Conservation (phyloP, 37 sponge, comb jelly and placozoan species). For the Ianthella basta region DNA sequence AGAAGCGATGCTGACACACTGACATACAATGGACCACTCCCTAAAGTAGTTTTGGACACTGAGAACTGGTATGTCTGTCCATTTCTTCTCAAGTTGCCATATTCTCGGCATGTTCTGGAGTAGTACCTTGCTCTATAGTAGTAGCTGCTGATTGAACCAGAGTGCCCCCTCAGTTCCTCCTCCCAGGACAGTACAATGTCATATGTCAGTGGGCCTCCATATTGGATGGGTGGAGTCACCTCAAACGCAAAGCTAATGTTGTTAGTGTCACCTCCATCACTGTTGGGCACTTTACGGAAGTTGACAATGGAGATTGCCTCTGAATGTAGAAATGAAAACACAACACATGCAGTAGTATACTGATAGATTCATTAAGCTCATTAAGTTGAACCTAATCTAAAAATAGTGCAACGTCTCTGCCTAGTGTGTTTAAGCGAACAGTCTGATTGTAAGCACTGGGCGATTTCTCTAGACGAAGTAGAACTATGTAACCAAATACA, state of each 20-base stretch:
- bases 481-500: too few relatives aligned
- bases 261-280: not conserved
- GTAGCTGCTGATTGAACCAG: not conserved
- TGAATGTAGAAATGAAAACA: too few relatives aligned
- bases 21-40: not conserved
- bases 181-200: not conserved
- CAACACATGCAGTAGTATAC: too few relatives aligned
- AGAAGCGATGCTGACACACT: not conserved
- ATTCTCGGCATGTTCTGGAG: not conserved
- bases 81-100: not conserved
- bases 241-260: not conserved
- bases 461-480: too few relatives aligned
- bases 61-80: not conserved
- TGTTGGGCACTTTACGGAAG: not conserved
- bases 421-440: too few relatives aligned
- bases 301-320: too few relatives aligned
- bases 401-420: too few relatives aligned
- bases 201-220: not conserved
- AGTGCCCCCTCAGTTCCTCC: not conserved
- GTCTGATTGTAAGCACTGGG: too few relatives aligned
- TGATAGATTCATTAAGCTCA: too few relatives aligned
- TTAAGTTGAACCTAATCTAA: too few relatives aligned
- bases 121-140: too few relatives aligned
- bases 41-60: not conserved
- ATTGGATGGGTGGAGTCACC: not conserved